Conservation (phyloP, 2,888 invertebrate genomes). For the Psococerastis gibbosa region DNA sequence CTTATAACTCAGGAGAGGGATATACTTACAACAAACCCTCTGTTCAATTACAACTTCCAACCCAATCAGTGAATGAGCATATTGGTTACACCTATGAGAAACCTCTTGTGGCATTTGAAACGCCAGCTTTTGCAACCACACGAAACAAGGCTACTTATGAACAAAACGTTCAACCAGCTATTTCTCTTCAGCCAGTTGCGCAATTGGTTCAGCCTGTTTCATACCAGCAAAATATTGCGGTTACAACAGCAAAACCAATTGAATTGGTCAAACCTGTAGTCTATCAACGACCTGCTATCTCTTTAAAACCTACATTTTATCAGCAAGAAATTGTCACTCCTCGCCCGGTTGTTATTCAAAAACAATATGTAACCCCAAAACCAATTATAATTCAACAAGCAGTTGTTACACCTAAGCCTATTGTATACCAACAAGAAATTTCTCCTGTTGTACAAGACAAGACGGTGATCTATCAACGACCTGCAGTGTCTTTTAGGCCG, state of each 20-base stretch:
- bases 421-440: slow-evolving; percentile 6
- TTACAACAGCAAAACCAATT: slow-evolving; percentile 6
- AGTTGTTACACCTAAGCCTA: slow-evolving; percentile 11
- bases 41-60: background rate
- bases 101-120: background rate
- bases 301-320: slow-evolving; percentile 4
- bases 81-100: slow-evolving; percentile 6
- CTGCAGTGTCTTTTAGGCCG: background rate
- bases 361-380: background rate
- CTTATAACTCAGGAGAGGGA: background rate
- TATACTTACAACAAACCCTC: slow-evolving; percentile 4
- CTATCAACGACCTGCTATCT: background rate
- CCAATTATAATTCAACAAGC: background rate
- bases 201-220: background rate
- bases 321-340: background rate
- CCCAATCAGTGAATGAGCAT: too few species aligned
- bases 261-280: slow-evolving; percentile 6
- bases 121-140: too few species aligned
- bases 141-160: too few species aligned
- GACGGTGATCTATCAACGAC: slow-evolving; percentile 6
- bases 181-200: background rate
- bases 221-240: background rate
- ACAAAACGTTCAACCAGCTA: background rate
- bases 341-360: slow-evolving; percentile 3
- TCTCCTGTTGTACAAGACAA: background rate